A percentile compares a stretch with the other conserved stretches of the same genome.
phyloP scores from a whole-genome alignment of 92 coral and sea anemone genomes.

The Epizoanthus stellaris region DNA sequence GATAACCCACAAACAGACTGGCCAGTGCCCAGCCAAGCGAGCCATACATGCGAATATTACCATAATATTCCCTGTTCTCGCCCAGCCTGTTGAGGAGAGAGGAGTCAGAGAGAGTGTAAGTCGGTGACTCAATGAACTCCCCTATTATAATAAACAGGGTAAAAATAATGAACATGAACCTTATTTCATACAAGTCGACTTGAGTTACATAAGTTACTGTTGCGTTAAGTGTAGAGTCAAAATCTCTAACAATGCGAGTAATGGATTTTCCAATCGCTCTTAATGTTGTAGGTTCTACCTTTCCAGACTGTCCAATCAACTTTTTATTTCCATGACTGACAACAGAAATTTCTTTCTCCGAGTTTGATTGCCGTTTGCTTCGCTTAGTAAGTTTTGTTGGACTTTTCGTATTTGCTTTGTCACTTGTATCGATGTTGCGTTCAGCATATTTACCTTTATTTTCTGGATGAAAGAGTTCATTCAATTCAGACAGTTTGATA shows the following conservation, averaged over 20 bases:
- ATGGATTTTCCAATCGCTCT: constrained; percentile 24
- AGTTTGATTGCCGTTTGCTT: neutral
- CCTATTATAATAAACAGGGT: constrained; percentile 76
- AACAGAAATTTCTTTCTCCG: neutral
- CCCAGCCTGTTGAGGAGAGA: constrained; percentile 88
- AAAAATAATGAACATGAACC: constrained; percentile 70
- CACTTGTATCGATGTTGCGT: neutral
- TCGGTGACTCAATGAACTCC: constrained; percentile 92
- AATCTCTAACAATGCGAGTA: constrained; percentile 21
- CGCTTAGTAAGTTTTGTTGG: no score
- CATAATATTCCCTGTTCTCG: constrained; percentile 81
- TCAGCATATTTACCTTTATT: neutral
- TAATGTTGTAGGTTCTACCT: neutral
- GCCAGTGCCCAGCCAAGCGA: constrained; percentile 93
- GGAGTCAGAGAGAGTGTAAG: constrained; percentile 88
- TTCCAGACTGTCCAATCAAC: no score
- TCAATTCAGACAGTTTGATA: neutral
- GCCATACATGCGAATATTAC: constrained; percentile 89
- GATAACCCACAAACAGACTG: constrained; percentile 71
- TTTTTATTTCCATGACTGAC: no score
- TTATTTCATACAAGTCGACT: constrained; percentile 66
- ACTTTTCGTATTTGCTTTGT: neutral
- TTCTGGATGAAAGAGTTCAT: neutral
- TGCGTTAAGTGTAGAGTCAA: constrained; percentile 35
- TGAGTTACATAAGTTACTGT: constrained; percentile 55